phyloP scores from a whole-genome alignment of 2,888 invertebrate species.

The Limenitis camilla region DNA sequence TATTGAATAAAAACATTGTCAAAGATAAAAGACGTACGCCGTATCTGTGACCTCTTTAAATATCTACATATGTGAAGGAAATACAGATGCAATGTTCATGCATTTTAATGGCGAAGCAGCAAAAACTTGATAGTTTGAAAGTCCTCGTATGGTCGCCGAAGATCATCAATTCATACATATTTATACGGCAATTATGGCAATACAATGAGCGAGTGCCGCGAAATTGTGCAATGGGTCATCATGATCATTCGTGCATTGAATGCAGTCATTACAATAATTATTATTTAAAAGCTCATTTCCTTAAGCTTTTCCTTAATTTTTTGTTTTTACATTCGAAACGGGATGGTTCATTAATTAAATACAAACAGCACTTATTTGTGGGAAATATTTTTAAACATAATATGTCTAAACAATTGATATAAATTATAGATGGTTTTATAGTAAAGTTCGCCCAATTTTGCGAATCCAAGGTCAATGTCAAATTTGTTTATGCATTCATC shows the following conservation, averaged over 20 bases:
- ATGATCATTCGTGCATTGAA: slow-evolving; percentile 19
- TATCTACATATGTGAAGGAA: slow-evolving; percentile 19
- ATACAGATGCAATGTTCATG: slow-evolving; percentile 32
- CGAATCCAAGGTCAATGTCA: slow-evolving; percentile 8
- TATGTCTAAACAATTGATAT: too few relatives aligned
- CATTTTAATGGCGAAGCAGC: slow-evolving; percentile 56
- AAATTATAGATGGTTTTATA: not conserved
- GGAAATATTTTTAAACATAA: too few relatives aligned
- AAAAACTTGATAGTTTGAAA: slow-evolving; percentile 62
- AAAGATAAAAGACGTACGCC: slow-evolving; percentile 7
- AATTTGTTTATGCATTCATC: slow-evolving; percentile 12
- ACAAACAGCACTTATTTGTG: too few relatives aligned
- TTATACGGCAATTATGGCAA: slow-evolving; percentile 63
- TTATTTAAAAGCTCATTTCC: slow-evolving; percentile 6
- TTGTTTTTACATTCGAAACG: not conserved
- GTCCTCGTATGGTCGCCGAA: slow-evolving; percentile 50
- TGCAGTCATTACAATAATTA: slow-evolving; percentile 11
- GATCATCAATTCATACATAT: slow-evolving; percentile 63
- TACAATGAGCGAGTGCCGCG: slow-evolving; percentile 62
- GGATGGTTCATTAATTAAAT: not conserved
- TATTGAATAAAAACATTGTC: slow-evolving; percentile 12
- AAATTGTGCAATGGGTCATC: slow-evolving; percentile 39
- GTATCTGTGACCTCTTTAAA: slow-evolving; percentile 16
- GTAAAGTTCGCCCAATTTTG: not conserved
- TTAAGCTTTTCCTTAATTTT: not conserved